Base-by-base conservation (phyloP, 2,888 invertebrate species). In the Campoplex capitator region DNA sequence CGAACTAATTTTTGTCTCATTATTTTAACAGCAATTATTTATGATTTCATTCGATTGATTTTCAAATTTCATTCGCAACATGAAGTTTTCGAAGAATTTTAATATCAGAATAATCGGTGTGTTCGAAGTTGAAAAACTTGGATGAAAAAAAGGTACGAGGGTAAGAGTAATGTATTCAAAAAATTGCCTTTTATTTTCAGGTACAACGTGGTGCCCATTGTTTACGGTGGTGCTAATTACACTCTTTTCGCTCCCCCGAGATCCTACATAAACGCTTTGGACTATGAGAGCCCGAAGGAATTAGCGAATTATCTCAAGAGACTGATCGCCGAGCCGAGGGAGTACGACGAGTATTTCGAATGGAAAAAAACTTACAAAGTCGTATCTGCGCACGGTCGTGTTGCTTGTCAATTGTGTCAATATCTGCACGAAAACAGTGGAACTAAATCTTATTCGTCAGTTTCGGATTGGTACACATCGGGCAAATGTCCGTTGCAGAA, bases 191-290 rank as follows among this genome's bases (percentile, higher is more conserved):
- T n/a, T 80, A 56, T 70, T 89, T 88, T 38, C 88, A 93, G 93
- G n/a, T 89, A 92, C 82, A 80, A 96, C 88, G 95, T 96, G 16
- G 93, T 97, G 56, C 97, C 97, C 1, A 95, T 97, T 6, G 96
- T 96, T 9, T 96, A 96, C 94, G 96, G 97, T 1, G 97, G 96
- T n/a, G 96, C 95, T 58, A 96, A 97, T 91, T 96, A 97, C 92
- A 94, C 92, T 45, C 92, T 94, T 3, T 95, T 96, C 67, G 95
- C 96, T 1, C 97, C 97, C 0, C 95, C 95, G 0, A 93, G 95
- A 84, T 96, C 96, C 0, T 97, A 95, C 93, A 96, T 97, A 81
- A 96, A 97, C 92, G 96, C 96, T 2, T 95, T 96, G 88, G 95
- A 96, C 88, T 97, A 96, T 90, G 93, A 95, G 7, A 95, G 95